Conservation (phyloP, 2,888 invertebrate genomes). For the Tryphoninae sp. region DNA sequence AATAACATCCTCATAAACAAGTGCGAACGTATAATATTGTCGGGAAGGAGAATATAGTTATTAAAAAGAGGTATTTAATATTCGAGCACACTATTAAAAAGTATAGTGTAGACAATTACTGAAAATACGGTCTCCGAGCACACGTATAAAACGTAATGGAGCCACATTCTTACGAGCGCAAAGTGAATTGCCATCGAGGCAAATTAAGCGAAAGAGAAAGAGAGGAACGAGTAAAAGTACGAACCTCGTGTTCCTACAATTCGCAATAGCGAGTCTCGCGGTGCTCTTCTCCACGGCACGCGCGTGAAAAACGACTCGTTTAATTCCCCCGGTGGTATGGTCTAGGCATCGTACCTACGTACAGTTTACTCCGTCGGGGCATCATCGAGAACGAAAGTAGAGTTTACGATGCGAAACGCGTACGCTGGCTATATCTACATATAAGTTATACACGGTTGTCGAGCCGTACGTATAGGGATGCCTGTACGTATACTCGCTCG, state of each 20-base stretch:
- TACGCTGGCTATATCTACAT: conserved; percentile 32
- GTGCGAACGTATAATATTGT: no score
- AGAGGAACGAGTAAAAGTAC: conserved; percentile 54
- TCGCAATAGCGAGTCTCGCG: conserved; percentile 39
- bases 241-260: conserved; percentile 40
- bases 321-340: conserved; percentile 34
- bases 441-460: conserved; percentile 15
- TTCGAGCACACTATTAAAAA: no score
- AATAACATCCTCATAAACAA: no score
- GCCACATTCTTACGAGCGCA: not conserved
- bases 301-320: conserved; percentile 62
- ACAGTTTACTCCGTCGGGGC: conserved; percentile 27
- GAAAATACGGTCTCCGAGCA: no score
- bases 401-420: conserved; percentile 64
- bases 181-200: conserved; percentile 30
- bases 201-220: conserved; percentile 11
- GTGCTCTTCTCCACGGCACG: conserved; percentile 43
- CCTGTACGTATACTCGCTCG: not conserved
- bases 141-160: no score
- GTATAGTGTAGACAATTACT: no score
- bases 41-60: no score
- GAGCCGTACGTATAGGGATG: no score
- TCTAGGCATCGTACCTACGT: not conserved
- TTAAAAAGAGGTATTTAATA: no score
- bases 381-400: conserved; percentile 63